Percentiles rank a stretch among this genome's conserved stretches.
Conservation (phyloP, 2,888 invertebrate species). For the Hirtodrosophila duncani region DNA sequence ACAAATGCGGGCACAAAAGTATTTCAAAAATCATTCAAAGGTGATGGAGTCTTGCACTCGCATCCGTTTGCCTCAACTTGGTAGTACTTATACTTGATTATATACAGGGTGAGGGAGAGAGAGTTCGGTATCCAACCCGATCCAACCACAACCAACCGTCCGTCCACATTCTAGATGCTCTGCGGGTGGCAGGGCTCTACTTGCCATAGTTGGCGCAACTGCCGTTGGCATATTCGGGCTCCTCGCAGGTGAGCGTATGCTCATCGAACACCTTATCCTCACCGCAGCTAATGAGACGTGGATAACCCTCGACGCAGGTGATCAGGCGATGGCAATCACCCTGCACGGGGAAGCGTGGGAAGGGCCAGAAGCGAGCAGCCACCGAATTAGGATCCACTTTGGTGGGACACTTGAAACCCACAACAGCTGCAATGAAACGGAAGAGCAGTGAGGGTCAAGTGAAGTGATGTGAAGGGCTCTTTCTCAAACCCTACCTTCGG, state of each 20-base stretch:
- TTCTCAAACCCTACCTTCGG: conserved; percentile 87
- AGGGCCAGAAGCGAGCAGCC: conserved; percentile 94
- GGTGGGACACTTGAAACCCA: conserved; percentile 94
- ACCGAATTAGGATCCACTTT: conserved; percentile 89
- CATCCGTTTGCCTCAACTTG: too few relatives aligned
- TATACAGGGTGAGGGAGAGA: too few relatives aligned
- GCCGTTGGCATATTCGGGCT: conserved; percentile 75
- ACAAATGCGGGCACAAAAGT: too few relatives aligned
- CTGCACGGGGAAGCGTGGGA: conserved; percentile 92
- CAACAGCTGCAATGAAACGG: conserved; percentile 82
- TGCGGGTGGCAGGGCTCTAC: conserved; percentile 26
- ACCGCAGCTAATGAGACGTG: conserved; percentile 91
- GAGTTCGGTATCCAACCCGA: too few relatives aligned
- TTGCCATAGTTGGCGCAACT: conserved; percentile 74
- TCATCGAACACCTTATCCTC: conserved; percentile 93
- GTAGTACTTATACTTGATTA: too few relatives aligned
- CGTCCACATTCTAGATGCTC: conserved; percentile 38
- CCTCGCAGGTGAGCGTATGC: conserved; percentile 89
- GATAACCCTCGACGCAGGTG: conserved; percentile 93
- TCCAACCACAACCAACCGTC: too few relatives aligned
- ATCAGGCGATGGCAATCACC: conserved; percentile 92
- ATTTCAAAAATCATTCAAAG: too few relatives aligned
- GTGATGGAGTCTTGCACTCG: too few relatives aligned
- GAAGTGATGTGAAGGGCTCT: neutral
- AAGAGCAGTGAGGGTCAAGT: conserved; percentile 10